A percentile compares a stretch with the other conserved stretches of the same genome.
These are phyloP conservation scores for Neodontobutis hainanensis DNA, from an alignment of 2,113 vertebrate genomes.

Conservation along the genomic window DNA sequence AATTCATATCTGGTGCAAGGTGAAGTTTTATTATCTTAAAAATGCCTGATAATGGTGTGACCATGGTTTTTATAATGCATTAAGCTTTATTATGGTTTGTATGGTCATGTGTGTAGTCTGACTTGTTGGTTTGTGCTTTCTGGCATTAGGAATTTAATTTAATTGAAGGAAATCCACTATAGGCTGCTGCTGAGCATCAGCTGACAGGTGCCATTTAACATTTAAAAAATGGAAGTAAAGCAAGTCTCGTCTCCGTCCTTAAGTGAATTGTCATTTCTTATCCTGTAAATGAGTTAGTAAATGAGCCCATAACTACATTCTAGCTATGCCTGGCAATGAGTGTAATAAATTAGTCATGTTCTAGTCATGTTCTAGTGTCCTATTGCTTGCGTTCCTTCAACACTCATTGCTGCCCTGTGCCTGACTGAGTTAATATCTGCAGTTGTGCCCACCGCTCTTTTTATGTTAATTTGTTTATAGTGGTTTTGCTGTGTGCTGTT, in stretches of 20 bases:
- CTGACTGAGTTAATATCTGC: conserved; percentile 30
- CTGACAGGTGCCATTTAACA: no score
- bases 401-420: neutral
- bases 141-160: no score
- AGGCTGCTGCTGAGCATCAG: no score
- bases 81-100: neutral
- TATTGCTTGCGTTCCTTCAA: neutral
- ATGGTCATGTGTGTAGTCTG: conserved; percentile 8
- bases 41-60: conserved; percentile 5
- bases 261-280: neutral
- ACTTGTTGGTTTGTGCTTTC: neutral
- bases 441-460: conserved; percentile 26
- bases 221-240: no score
- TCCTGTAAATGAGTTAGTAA: neutral
- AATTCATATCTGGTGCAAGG: conserved; percentile 14
- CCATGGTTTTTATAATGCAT: neutral
- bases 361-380: conserved; percentile 1
- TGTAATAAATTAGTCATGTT: neutral
- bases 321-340: conserved; percentile 1
- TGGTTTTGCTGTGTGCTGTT: conserved; percentile 61
- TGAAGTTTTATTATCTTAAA: neutral
- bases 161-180: no score
- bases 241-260: no score
- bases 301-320: neutral
- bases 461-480: conserved; percentile 66